Percentiles rank a stretch among this genome's conserved stretches.
Evolutionary conservation across 2,113 vertebrate genomes (phyloP).

Genomic region (Plectropomus leopardus): DNA sequence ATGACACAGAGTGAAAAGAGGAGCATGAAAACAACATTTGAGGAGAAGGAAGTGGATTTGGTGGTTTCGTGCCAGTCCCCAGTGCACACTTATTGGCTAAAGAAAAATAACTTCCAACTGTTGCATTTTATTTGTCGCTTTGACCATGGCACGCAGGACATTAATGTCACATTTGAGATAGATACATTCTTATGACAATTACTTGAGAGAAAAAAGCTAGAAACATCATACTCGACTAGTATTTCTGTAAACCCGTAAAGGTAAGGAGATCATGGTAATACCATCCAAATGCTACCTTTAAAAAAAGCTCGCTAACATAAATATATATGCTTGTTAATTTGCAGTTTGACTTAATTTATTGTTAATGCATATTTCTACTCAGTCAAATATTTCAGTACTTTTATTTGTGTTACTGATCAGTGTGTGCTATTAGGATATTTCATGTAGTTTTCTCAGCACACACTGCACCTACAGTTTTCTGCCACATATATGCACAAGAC

Average conservation of each 20-base stretch:
- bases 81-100: slow-evolving; percentile 30
- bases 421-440: neutral
- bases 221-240: neutral
- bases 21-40: slow-evolving; percentile 50
- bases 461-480: neutral
- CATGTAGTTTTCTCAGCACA: neutral
- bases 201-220: slow-evolving; percentile 5
- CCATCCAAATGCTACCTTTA: neutral
- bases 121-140: slow-evolving; percentile 21
- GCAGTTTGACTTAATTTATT: neutral
- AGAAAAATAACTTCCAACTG: slow-evolving; percentile 20
- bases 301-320: too few species aligned
- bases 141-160: slow-evolving; percentile 13
- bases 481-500: neutral
- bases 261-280: neutral
- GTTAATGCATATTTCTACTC: neutral
- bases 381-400: neutral
- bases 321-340: neutral
- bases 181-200: slow-evolving; percentile 11
- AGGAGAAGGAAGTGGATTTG: slow-evolving; percentile 42
- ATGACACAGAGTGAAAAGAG: slow-evolving; percentile 40
- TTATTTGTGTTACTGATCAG: neutral
- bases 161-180: slow-evolving; percentile 13
- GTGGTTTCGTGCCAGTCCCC: slow-evolving; percentile 26
- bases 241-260: too few species aligned